Percentiles rank a stretch among this genome's conserved stretches.
Conservation (phyloP, 2,113 vertebrate species). For the Oxyruncus cristatus region DNA sequence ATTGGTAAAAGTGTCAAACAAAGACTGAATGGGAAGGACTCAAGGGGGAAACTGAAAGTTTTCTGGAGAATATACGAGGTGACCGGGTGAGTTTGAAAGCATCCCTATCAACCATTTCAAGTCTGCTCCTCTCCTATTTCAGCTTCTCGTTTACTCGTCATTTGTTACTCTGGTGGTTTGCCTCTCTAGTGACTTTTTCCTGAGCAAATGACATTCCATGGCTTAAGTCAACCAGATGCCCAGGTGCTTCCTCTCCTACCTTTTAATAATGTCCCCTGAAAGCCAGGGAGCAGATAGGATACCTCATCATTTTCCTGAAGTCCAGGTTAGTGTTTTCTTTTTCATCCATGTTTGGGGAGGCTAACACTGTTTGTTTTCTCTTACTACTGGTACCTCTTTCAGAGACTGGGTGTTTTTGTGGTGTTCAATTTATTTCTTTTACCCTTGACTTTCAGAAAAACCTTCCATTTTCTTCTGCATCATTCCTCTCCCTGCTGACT, state of each 20-base stretch:
- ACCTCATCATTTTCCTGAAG: slow-evolving; percentile 19
- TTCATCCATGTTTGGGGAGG: background rate
- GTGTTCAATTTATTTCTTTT: slow-evolving; percentile 43
- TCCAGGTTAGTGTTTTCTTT: slow-evolving; percentile 20
- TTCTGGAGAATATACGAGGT: slow-evolving; percentile 55
- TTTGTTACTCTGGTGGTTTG: slow-evolving; percentile 21
- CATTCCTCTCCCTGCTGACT: slow-evolving; percentile 5
- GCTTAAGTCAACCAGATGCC: slow-evolving; percentile 26
- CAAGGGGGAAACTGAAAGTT: slow-evolving; percentile 38
- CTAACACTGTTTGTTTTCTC: background rate
- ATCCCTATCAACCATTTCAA: slow-evolving; percentile 51
- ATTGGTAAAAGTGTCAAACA: slow-evolving; percentile 50
- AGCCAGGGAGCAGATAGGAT: slow-evolving; percentile 12
- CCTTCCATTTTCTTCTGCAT: background rate
- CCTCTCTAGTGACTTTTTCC: slow-evolving; percentile 23
- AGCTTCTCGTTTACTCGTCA: background rate
- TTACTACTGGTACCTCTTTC: background rate
- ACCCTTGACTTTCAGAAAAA: slow-evolving; percentile 28
- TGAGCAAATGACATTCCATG: slow-evolving; percentile 40
- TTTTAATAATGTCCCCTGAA: slow-evolving; percentile 18
- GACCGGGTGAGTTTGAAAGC: slow-evolving; percentile 11
- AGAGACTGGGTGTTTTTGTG: slow-evolving; percentile 13
- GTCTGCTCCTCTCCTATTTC: slow-evolving; percentile 44
- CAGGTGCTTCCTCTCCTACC: slow-evolving; percentile 40
- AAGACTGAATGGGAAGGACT: slow-evolving; percentile 26